A percentile compares a stretch with the other conserved stretches of the same genome.
phyloP scores from a whole-genome alignment of 2,113 vertebrate species.

The Entelurus aequoreus region DNA sequence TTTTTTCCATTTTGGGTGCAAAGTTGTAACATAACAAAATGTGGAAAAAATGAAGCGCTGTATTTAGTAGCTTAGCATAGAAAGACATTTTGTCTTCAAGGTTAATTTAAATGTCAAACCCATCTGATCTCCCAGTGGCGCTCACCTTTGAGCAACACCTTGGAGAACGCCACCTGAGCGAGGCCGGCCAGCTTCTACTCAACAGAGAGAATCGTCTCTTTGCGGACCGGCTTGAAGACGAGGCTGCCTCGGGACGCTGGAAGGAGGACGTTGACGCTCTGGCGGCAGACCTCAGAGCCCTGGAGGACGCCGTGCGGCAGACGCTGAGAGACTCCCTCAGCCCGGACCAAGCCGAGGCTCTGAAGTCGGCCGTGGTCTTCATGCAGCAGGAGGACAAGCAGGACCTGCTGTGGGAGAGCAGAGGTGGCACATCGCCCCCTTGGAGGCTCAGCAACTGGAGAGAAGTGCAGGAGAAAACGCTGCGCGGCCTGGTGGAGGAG shows the following conservation, averaged over 20 bases:
- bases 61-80: background rate
- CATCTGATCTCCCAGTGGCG: slow-evolving; percentile 12
- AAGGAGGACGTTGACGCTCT: slow-evolving; percentile 63
- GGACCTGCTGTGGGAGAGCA: slow-evolving; percentile 59
- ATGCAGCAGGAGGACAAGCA: slow-evolving; percentile 76
- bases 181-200: slow-evolving; percentile 62
- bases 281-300: slow-evolving; percentile 41
- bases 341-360: slow-evolving; percentile 21
- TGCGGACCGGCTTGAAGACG: background rate
- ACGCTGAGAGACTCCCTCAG: slow-evolving; percentile 66
- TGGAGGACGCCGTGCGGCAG: slow-evolving; percentile 59
- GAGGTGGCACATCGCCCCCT: background rate
- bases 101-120: background rate
- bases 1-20: too few relatives aligned
- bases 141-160: slow-evolving; percentile 47
- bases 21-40: too few relatives aligned
- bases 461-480: slow-evolving; percentile 57
- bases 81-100: background rate
- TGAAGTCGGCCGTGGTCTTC: slow-evolving; percentile 75
- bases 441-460: slow-evolving; percentile 74
- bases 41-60: too few relatives aligned
- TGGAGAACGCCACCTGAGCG: background rate
- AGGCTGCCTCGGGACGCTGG: slow-evolving; percentile 29
- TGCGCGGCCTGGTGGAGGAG: slow-evolving; percentile 62
- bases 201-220: slow-evolving; percentile 17